These are phyloP conservation scores for Nyleta sp. DNA, from an alignment of 2,888 invertebrate genomes.

Conservation along the genomic window DNA sequence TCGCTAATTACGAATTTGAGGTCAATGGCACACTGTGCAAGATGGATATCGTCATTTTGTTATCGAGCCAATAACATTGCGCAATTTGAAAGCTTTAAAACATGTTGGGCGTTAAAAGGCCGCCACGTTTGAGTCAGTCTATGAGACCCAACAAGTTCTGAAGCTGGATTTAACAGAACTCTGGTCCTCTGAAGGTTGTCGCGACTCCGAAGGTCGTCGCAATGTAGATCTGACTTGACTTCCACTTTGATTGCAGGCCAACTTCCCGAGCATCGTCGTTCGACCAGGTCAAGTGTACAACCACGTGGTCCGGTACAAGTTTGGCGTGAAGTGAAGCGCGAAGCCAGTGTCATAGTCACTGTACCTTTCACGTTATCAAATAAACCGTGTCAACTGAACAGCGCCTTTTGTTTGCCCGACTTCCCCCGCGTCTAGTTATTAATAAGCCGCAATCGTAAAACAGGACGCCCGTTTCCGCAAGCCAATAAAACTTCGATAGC, in stretches of 20 bases:
- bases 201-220: too few species aligned
- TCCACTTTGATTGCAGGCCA: constrained; percentile 83
- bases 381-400: constrained; percentile 15
- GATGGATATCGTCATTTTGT: too few species aligned
- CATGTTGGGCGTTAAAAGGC: too few species aligned
- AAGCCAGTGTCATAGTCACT: constrained; percentile 17
- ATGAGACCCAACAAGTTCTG: too few species aligned
- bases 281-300: constrained; percentile 89
- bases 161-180: too few species aligned
- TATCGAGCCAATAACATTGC: too few species aligned
- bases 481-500: constrained; percentile 42
- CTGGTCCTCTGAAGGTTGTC: too few species aligned
- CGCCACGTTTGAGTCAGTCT: too few species aligned
- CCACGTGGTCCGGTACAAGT: constrained; percentile 90
- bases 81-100: too few species aligned
- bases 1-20: too few species aligned
- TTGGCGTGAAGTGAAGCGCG: constrained; percentile 82
- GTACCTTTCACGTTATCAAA: constrained; percentile 10
- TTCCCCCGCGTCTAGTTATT: constrained; percentile 9
- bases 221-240: background rate
- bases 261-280: constrained; percentile 89
- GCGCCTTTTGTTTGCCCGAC: constrained; percentile 25
- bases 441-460: constrained; percentile 5
- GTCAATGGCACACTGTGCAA: too few species aligned
- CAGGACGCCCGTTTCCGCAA: constrained; percentile 7